Evolutionary conservation across 2,888 invertebrate genomes (phyloP).

Genomic region (Poecilus cupreus): DNA sequence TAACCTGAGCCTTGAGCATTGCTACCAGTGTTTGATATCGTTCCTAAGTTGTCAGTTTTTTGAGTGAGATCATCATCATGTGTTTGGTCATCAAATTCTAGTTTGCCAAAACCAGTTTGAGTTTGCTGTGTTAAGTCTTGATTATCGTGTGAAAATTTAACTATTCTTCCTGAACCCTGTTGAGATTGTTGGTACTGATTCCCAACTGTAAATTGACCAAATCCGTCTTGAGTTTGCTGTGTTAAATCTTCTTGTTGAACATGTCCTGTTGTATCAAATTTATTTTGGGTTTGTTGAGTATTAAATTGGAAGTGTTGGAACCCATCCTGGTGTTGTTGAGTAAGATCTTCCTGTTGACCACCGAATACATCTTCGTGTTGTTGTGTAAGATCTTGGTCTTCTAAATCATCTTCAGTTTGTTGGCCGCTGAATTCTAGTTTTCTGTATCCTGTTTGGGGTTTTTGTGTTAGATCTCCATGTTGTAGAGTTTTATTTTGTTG

Average conservation of each 20-base stretch:
- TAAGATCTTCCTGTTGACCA: constrained; percentile 59
- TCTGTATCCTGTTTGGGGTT: constrained; percentile 62
- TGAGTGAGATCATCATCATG: constrained; percentile 61
- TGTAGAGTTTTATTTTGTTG: constrained; percentile 61
- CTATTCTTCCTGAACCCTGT: neutral
- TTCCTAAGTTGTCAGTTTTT: neutral
- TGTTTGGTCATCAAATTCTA: constrained; percentile 60
- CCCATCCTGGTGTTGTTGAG: neutral
- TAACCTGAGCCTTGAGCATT: neutral
- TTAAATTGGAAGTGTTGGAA: neutral
- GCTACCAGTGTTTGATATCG: neutral
- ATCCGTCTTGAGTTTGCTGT: neutral
- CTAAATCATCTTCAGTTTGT: constrained; percentile 61
- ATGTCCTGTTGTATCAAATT: neutral
- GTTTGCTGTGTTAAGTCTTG: neutral
- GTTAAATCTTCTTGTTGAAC: neutral
- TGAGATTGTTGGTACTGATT: neutral
- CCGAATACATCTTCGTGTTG: constrained; percentile 55
- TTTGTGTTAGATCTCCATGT: constrained; percentile 63
- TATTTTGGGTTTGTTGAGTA: neutral
- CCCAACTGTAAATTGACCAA: neutral
- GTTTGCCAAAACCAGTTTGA: constrained; percentile 26
- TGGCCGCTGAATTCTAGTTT: constrained; percentile 60
- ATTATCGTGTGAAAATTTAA: constrained; percentile 25
- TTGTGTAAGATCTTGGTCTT: constrained; percentile 60